Evolutionary conservation across 2,113 vertebrate species (phyloP).

Genomic region (Galeopterus variegatus): DNA sequence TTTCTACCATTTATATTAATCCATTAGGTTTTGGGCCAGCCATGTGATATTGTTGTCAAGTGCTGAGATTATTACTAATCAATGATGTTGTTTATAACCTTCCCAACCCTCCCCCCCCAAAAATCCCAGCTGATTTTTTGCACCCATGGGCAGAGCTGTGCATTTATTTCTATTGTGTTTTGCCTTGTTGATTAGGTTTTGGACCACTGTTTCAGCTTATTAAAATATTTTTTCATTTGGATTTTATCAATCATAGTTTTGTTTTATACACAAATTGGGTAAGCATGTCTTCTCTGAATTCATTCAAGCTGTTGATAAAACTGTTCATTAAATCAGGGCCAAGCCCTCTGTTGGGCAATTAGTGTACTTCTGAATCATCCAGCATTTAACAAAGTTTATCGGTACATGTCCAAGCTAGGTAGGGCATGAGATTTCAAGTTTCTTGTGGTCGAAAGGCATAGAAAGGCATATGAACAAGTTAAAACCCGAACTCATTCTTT

Average conservation of each 20-base stretch:
- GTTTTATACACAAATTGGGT: slow-evolving; percentile 56
- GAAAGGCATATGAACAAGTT: neutral
- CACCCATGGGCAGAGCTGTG: neutral
- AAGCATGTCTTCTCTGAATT: slow-evolving; percentile 34
- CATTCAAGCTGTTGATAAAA: slow-evolving; percentile 70
- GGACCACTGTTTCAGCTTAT: slow-evolving; percentile 19
- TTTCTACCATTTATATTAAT: neutral
- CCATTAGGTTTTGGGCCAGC: neutral
- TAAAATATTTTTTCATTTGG: slow-evolving; percentile 61
- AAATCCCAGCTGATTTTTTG: neutral
- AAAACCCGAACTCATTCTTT: neutral
- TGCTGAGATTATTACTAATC: neutral
- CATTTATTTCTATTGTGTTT: slow-evolving; percentile 4
- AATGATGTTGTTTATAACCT: neutral
- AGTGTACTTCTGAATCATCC: slow-evolving; percentile 8
- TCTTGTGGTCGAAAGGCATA: neutral
- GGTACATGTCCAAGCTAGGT: neutral
- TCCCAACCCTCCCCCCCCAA: no score
- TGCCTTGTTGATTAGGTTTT: neutral
- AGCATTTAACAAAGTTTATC: slow-evolving; percentile 35
- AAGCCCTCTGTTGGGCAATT: neutral
- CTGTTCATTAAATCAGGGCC: slow-evolving; percentile 30
- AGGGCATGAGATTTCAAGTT: neutral
- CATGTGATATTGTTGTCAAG: neutral
- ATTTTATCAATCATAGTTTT: neutral